A percentile compares a stretch with the other conserved stretches of the same genome.
Evolutionary conservation across 2,113 vertebrate genomes (phyloP).

Genomic region (Plectropomus leopardus): DNA sequence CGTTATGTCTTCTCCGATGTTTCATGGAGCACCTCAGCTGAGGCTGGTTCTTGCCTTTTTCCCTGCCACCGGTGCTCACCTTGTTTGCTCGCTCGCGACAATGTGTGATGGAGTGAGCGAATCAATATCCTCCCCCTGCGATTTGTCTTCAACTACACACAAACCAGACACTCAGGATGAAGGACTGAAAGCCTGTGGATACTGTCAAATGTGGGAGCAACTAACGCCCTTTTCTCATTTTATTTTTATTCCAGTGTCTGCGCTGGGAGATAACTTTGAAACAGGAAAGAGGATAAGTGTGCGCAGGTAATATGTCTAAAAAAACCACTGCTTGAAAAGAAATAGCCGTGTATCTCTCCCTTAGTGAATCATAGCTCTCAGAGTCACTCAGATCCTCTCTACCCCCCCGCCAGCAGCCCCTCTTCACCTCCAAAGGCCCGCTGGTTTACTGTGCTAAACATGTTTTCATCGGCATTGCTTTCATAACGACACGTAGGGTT

Average conservation of each 20-base stretch:
- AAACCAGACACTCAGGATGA: constrained; percentile 50
- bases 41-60: constrained; percentile 46
- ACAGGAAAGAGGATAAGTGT: constrained; percentile 29
- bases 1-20: constrained; percentile 72
- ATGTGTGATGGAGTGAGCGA: constrained; percentile 63
- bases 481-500: constrained; percentile 77
- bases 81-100: constrained; percentile 64
- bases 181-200: constrained; percentile 38
- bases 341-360: constrained; percentile 37
- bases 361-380: constrained; percentile 45
- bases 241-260: constrained; percentile 5
- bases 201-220: constrained; percentile 41
- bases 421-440: constrained; percentile 66
- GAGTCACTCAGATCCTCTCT: constrained; percentile 51
- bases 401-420: constrained; percentile 16
- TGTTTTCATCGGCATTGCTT: constrained; percentile 79
- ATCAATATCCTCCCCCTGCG: constrained; percentile 61
- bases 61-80: constrained; percentile 55
- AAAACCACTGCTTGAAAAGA: constrained; percentile 33
- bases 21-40: constrained; percentile 65
- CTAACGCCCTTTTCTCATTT: constrained; percentile 13
- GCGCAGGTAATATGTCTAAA: constrained; percentile 54
- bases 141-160: constrained; percentile 54
- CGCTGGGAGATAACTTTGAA: constrained; percentile 34
- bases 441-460: constrained; percentile 68